These are phyloP conservation scores for Sycophila texana DNA, from an alignment of 2,888 invertebrate species.

Conservation along the genomic window DNA sequence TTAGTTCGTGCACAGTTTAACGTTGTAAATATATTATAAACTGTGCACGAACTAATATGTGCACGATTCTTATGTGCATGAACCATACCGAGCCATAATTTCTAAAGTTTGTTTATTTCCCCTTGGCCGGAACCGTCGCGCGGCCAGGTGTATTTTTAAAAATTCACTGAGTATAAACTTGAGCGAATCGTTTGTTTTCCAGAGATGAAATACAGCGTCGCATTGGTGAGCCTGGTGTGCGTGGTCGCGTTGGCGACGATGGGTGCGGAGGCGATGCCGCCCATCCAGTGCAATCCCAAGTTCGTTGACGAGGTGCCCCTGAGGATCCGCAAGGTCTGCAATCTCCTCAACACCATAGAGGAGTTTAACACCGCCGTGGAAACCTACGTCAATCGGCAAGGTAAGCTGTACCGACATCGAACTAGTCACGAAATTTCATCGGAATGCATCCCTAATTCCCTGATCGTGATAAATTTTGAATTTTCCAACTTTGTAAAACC, in stretches of 20 bases:
- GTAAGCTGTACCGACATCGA: conserved; percentile 60
- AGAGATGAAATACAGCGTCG: conserved; percentile 14
- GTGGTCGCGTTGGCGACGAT: background rate
- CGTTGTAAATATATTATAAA: too few species aligned
- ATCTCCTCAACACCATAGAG: conserved; percentile 81
- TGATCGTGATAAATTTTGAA: background rate
- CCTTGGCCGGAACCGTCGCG: too few species aligned
- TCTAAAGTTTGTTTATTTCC: too few species aligned
- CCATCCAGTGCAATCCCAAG: conserved; percentile 79
- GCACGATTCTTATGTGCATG: too few species aligned
- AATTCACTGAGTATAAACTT: too few species aligned
- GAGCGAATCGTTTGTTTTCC: background rate
- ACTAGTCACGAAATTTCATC: too few species aligned
- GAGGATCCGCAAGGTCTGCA: conserved; percentile 81
- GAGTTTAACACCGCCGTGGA: conserved; percentile 81
- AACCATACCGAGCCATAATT: too few species aligned
- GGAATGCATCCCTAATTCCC: background rate
- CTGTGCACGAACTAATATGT: too few species aligned
- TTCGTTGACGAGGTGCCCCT: conserved; percentile 81
- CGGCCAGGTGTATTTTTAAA: too few species aligned
- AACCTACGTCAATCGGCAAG: conserved; percentile 78
- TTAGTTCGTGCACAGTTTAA: too few species aligned
- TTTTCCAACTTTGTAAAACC: too few species aligned
- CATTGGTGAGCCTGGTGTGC: conserved; percentile 17
- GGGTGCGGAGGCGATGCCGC: conserved; percentile 66